Evolutionary conservation across 1,140 invertebrate species (phyloP).

Genomic region (Chionoecetes opilio): DNA sequence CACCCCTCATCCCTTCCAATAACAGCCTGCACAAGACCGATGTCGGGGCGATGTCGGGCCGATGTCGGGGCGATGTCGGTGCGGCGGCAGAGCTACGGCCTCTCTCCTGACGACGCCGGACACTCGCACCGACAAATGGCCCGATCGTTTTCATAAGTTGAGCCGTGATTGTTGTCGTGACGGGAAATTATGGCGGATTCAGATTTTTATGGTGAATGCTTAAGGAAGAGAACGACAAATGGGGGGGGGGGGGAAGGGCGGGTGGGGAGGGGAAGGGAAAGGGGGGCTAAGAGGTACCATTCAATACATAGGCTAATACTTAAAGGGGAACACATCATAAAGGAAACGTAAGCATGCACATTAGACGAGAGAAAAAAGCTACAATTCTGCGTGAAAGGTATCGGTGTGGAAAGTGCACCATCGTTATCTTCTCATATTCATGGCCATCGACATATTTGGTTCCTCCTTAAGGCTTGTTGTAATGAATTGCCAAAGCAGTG

Average conservation of each 20-base stretch:
- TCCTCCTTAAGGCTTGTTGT: neutral
- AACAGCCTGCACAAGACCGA: neutral
- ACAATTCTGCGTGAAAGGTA: too few relatives aligned
- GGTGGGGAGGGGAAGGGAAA: too few relatives aligned
- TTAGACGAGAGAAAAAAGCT: too few relatives aligned
- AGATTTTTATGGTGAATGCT: neutral
- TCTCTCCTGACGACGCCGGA: neutral
- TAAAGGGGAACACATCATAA: too few relatives aligned
- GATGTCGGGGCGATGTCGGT: neutral
- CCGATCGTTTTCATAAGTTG: neutral
- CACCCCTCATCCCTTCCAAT: neutral
- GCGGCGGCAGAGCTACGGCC: neutral
- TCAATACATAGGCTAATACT: neutral
- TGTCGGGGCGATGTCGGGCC: neutral
- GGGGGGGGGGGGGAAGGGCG: too few relatives aligned
- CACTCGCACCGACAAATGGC: neutral
- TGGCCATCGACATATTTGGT: neutral
- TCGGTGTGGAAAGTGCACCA: too few relatives aligned
- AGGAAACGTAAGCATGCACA: too few relatives aligned
- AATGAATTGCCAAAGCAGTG: neutral
- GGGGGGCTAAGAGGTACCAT: neutral
- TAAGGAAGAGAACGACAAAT: neutral
- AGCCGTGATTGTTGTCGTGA: conserved; percentile 16
- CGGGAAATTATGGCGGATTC: neutral
- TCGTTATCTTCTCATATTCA: too few relatives aligned